phyloP scores from a whole-genome alignment of 2,888 invertebrate species.

The Ophion obscuratus region DNA sequence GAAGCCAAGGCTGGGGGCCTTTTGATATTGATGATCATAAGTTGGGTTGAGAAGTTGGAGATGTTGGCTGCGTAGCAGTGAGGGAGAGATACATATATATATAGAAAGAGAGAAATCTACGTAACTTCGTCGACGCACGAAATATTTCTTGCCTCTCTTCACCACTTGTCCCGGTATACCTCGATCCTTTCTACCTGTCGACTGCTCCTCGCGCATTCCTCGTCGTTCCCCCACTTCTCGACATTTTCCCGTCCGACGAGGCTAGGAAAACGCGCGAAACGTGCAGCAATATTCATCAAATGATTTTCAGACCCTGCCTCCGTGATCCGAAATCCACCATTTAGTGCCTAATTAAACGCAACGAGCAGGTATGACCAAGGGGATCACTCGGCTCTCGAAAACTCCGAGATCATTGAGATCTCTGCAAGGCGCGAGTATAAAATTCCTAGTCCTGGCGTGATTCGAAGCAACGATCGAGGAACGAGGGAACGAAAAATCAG shows the following conservation, averaged over 20 bases:
- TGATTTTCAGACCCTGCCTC: background rate
- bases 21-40: background rate
- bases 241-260: slow-evolving; percentile 59
- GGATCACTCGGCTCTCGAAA: too few relatives aligned
- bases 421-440: too few relatives aligned
- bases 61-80: background rate
- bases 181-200: slow-evolving; percentile 69
- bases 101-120: background rate
- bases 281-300: slow-evolving; percentile 51
- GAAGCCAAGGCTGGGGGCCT: background rate
- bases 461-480: background rate
- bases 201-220: slow-evolving; percentile 67
- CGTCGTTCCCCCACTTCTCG: slow-evolving; percentile 68
- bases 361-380: too few relatives aligned
- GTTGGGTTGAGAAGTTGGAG: background rate
- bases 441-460: too few relatives aligned
- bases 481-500: background rate
- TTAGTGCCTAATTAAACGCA: too few relatives aligned
- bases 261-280: slow-evolving; percentile 46
- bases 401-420: too few relatives aligned
- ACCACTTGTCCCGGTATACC: slow-evolving; percentile 60
- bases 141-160: slow-evolving; percentile 52
- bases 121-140: slow-evolving; percentile 39
- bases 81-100: background rate
- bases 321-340: background rate